phyloP scores from a whole-genome alignment of 2,113 vertebrate species.

The Pterophyllum scalare region DNA sequence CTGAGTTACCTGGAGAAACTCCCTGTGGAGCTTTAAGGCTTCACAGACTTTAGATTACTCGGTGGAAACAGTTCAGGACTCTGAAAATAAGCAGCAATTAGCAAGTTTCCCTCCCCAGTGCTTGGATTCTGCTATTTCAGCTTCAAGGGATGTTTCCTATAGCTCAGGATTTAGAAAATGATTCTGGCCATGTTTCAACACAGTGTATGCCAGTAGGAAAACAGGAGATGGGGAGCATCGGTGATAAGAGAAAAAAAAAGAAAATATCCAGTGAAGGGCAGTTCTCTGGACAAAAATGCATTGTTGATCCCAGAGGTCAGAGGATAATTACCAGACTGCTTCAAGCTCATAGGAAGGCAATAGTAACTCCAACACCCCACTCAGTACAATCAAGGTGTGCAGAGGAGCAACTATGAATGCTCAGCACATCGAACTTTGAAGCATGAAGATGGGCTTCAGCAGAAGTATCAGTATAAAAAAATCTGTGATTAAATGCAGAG shows the following conservation, averaged over 20 bases:
- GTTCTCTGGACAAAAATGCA: no score
- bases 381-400: no score
- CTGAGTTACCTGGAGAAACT: conserved; percentile 36
- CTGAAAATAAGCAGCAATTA: conserved; percentile 24
- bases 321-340: no score
- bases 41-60: conserved; percentile 33
- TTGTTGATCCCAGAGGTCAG: no score
- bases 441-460: no score
- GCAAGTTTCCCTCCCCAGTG: conserved; percentile 2
- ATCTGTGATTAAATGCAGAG: neutral
- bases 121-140: conserved; percentile 14
- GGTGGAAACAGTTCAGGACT: conserved; percentile 19
- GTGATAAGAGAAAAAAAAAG: neutral
- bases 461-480: no score
- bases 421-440: no score
- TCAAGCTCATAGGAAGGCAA: no score
- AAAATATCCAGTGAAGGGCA: no score
- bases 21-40: conserved; percentile 23
- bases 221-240: neutral
- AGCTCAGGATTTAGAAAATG: neutral
- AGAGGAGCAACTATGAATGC: no score
- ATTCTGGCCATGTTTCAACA: neutral
- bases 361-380: no score
- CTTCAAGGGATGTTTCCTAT: neutral
- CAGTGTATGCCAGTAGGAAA: neutral